Evolutionary conservation across 2,797 vertebrate species (phyloP), one percentile per base, ranked within the genome.

Genomic region (Champsocephalus esox): DNA sequence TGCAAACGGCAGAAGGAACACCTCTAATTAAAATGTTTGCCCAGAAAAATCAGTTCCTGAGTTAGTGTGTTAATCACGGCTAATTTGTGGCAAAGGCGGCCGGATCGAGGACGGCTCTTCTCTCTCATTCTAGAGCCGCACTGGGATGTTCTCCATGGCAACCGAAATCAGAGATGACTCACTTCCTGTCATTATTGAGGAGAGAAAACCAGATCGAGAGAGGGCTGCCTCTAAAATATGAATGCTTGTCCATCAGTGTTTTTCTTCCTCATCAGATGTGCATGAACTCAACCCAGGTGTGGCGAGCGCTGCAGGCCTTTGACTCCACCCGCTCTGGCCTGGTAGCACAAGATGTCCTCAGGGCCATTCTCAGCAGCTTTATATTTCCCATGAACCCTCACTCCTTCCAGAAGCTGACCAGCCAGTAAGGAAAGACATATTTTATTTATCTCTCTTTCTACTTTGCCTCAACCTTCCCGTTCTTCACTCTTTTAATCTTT

Each of bases 1-100:
- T 94, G 90, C 91, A 73, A 83, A 69, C 82, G 73, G 89, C 91
- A 88, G 82, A 90, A 89, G 91, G 90, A 93, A 94, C 91, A 92
- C 88, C 92, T 92, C 90, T 93, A 93, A 94, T 94, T 94, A 94
- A 94, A 93, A 93, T 92, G 91, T 94, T 94, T 94, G 92, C 91
- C 89, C 89, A 92, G 89, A 93, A 94, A 91, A 93, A 94, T 93
- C 91, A 90, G 92, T 86, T 91, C 84, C 87, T 43, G 88, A 91
- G 91, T 94, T 92, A 91, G 80, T 86, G 88, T 90, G 93, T 93
- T 95, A 94, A 94, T 94, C 92, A 94, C 46, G 70, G 84, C 89
- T 94, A 94, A 94, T 94, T 91, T 93, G 86, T 48, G 48, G 71
- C 70, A 92, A 73, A 91, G 85, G 86, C 84, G 41, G 71, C 66